Conservation (phyloP, 2,797 vertebrate genomes). For the Characodon lateralis region DNA sequence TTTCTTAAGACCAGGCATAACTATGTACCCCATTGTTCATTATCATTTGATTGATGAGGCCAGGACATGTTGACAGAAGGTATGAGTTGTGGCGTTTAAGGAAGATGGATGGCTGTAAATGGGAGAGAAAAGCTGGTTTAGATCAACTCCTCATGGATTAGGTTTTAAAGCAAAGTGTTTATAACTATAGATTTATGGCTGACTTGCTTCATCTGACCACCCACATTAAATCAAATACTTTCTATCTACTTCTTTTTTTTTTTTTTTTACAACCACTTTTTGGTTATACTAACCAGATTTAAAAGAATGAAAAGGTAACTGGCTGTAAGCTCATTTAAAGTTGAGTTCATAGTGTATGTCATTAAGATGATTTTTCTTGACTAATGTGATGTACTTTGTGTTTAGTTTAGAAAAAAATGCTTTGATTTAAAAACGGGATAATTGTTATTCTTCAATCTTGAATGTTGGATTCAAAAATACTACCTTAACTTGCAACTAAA, state of each 20-base stretch:
- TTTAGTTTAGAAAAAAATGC: neutral
- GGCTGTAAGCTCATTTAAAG: neutral
- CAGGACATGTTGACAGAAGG: constrained; percentile 12
- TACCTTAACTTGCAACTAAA: too few species aligned
- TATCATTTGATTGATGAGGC: constrained; percentile 24
- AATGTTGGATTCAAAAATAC: too few species aligned
- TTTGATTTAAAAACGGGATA: neutral
- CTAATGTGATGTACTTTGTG: neutral
- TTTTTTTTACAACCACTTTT: constrained; percentile 6
- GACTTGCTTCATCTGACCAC: constrained; percentile 72
- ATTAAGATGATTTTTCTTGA: neutral
- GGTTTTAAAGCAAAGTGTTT: constrained; percentile 65
- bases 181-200: constrained; percentile 63
- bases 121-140: constrained; percentile 34
- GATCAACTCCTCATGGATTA: constrained; percentile 51
- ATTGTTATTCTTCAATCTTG: neutral
- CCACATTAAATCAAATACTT: constrained; percentile 60
- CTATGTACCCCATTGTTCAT: neutral
- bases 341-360: neutral
- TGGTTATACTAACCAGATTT: constrained; percentile 9
- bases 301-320: neutral
- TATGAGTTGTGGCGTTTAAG: constrained; percentile 7
- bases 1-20: neutral
- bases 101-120: neutral
- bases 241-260: constrained; percentile 24